phyloP scores from a whole-genome alignment of 2,113 vertebrate species.

The Eupsittula cactorum region DNA sequence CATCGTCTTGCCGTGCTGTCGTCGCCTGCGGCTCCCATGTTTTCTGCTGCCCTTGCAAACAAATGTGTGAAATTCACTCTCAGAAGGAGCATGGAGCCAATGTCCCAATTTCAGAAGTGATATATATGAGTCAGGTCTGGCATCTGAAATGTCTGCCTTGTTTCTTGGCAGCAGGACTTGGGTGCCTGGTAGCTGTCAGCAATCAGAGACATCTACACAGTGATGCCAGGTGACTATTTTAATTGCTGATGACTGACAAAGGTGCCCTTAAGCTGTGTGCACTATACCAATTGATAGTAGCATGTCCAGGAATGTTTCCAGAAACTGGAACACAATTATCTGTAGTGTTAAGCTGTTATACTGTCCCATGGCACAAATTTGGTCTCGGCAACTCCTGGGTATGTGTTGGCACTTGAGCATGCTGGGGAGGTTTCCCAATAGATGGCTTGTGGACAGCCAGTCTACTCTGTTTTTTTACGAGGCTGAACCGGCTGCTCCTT shows the following conservation, averaged over 20 bases:
- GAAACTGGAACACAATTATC: rapidly evolving
- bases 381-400: not conserved
- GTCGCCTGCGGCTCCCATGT: rapidly evolving
- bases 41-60: not conserved
- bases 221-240: not conserved
- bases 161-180: not conserved
- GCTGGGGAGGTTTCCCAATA: not conserved
- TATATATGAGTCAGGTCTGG: not conserved
- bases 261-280: not conserved
- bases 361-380: not conserved
- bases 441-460: not conserved
- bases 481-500: not conserved
- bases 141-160: not conserved
- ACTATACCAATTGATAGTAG: not conserved
- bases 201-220: not conserved
- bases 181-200: not conserved
- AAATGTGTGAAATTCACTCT: not conserved
- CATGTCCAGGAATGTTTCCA: not conserved
- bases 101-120: not conserved
- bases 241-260: not conserved
- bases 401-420: not conserved
- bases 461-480: not conserved
- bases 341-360: not conserved
- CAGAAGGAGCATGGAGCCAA: not conserved
- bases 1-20: rapidly evolving